Percentiles rank a stretch among this genome's conserved stretches.
Conservation (phyloP, 1,140 invertebrate species). For the Drosophila repleta region DNA sequence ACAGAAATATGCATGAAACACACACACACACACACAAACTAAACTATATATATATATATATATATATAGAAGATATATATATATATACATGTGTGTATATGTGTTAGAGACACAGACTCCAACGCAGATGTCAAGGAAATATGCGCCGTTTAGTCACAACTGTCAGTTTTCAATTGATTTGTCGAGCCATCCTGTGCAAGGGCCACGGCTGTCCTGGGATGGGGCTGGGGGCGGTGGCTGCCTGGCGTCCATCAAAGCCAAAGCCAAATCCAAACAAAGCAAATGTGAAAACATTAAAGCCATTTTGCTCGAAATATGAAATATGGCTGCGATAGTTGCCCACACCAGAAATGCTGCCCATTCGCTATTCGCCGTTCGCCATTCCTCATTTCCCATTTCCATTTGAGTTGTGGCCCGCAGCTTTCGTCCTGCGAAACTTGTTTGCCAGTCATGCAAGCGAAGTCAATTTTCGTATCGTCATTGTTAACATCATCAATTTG, state of each 20-base stretch:
- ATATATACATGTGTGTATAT: not conserved
- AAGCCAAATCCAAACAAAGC: constrained; percentile 51
- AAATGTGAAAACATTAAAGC: constrained; percentile 82
- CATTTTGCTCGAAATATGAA: constrained; percentile 64
- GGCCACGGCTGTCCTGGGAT: not conserved
- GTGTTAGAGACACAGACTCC: constrained; percentile 27
- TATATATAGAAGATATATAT: constrained; percentile 9
- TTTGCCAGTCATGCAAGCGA: constrained; percentile 70
- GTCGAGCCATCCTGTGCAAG: constrained; percentile 51
- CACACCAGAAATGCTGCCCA: constrained; percentile 7
- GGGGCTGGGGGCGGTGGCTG: not conserved
- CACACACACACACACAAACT: constrained; percentile 9
- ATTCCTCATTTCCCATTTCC: constrained; percentile 4
- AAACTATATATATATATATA: constrained; percentile 17
- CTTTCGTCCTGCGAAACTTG: constrained; percentile 55
- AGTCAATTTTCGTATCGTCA: constrained; percentile 76
- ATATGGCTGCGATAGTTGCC: constrained; percentile 64
- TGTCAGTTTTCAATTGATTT: constrained; percentile 82
- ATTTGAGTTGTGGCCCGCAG: constrained; percentile 15
- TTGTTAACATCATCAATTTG: constrained; percentile 82
- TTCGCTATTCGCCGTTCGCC: not conserved
- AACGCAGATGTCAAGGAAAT: constrained; percentile 79
- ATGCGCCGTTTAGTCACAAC: constrained; percentile 81
- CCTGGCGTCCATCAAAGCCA: constrained; percentile 72
- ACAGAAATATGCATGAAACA: constrained; percentile 77